Base-by-base conservation (phyloP, 2,113 vertebrate species). In the Cololabis saira region DNA sequence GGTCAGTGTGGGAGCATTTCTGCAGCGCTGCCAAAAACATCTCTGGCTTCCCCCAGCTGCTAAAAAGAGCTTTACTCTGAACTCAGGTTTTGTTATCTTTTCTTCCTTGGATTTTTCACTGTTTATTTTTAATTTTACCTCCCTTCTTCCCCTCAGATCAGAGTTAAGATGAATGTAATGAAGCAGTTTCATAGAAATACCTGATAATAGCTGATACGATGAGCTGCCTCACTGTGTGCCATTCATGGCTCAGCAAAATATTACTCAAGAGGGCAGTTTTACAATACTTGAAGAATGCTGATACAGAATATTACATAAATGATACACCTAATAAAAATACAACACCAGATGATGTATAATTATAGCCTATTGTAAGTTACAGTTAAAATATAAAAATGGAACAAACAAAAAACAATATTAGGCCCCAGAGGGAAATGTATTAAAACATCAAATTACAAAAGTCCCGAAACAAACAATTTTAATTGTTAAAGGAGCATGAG, bases 11-110 rank as follows among this genome's bases (percentile, higher is more conserved):
- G 72, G 77, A 1, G 42, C 58, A 83, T 74, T 37, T 15, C 52
- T 21, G 67, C 73, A 5, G 42, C n/a, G 13, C 61, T 68, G 79
- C 84, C 86, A 88, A 86, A 76, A 84, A 64, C 76, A 83, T 81
- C 82, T 3, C 13, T 0, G 4, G 18, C 71, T 33, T 68, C 56
- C 66, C 71, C 52, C 73, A 40, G 41, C 63, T 55, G 66, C 59
- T 79, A 54, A 81, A 74, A 69, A 64, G 24, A 78, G 81, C 58
- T 71, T 76, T 63, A 58, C 55, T 63, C 55, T 71, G 42, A 78
- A 80, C 69, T 80, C 0, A 78, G 43, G 33, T 41, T 63, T 53
- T 82, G 61, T 82, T 82, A 48, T 84, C 58, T 60, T 74, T 77
- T 18, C 66, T 75, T 84, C 78, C 83, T 78, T 59, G 41, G 61